A percentile compares a stretch with the other conserved stretches of the same genome.
Conservation (phyloP, 2,888 invertebrate species). For the Brachyopa scutellaris region DNA sequence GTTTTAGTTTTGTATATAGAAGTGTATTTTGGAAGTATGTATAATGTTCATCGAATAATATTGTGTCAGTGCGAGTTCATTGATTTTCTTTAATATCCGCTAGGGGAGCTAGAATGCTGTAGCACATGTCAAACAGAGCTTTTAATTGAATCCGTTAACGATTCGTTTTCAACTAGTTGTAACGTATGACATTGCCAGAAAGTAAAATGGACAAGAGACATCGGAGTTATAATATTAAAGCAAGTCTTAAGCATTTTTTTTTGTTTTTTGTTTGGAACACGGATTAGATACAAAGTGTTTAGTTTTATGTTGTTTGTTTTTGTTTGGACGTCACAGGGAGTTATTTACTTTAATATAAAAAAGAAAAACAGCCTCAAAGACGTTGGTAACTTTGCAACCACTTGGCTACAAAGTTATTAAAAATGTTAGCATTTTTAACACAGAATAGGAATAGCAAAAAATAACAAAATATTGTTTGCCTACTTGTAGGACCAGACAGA, state of each 20-base stretch:
- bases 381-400: slow-evolving; percentile 15
- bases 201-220: no score
- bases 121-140: background rate
- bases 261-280: background rate
- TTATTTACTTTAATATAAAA: slow-evolving; percentile 43
- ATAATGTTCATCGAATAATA: background rate
- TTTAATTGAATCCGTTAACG: background rate
- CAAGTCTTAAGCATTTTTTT: no score
- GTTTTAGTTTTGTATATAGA: background rate
- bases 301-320: slow-evolving; percentile 19
- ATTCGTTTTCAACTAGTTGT: background rate
- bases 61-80: background rate
- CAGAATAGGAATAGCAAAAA: slow-evolving; percentile 20
- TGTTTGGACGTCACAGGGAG: slow-evolving; percentile 47
- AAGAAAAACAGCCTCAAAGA: slow-evolving; percentile 22
- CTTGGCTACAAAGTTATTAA: slow-evolving; percentile 10
- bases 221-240: no score
- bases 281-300: slow-evolving; percentile 58
- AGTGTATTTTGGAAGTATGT: slow-evolving; percentile 43
- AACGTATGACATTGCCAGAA: background rate
- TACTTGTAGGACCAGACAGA: slow-evolving; percentile 43
- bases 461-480: slow-evolving; percentile 50
- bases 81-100: background rate
- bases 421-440: slow-evolving; percentile 51
- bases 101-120: background rate